Conservation (phyloP, 37 sponge, comb jelly and placozoan genomes). For the Cliona cf. orientalis region DNA sequence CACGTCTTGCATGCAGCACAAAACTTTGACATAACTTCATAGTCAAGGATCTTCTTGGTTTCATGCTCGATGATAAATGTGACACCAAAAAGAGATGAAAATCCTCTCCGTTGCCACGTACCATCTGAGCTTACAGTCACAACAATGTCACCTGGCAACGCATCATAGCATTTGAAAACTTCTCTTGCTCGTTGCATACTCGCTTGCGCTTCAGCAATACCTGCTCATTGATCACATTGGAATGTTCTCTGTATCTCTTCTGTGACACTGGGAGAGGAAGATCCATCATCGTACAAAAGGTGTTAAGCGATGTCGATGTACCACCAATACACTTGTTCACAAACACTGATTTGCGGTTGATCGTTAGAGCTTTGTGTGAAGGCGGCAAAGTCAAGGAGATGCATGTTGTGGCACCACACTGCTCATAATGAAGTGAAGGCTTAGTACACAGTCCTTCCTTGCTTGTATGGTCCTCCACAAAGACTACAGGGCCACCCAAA, state of each 20-base stretch:
- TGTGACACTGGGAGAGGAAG: no score
- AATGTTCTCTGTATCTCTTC: neutral
- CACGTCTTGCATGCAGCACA: constrained; percentile 18
- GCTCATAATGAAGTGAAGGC: no score
- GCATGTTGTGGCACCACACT: no score
- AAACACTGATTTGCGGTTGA: no score
- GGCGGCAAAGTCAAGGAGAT: no score
- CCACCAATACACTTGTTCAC: no score
- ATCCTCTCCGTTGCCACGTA: constrained; percentile 12
- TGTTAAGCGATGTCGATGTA: no score
- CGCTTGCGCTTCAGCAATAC: neutral
- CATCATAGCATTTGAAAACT: neutral
- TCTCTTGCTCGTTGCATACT: neutral
- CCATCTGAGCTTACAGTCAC: constrained; percentile 11
- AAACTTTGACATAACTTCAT: constrained; percentile 18
- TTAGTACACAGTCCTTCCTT: no score
- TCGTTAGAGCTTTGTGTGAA: no score
- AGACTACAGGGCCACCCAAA: no score
- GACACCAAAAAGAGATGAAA: constrained; percentile 28
- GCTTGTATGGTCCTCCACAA: no score
- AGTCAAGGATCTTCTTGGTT: constrained; percentile 26
- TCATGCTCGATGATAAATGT: constrained; percentile 10
- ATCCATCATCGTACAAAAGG: no score
- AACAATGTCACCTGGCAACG: neutral
- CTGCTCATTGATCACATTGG: neutral